Evolutionary conservation across 2,888 invertebrate genomes (phyloP).

Genomic region (Pollenia angustigena): DNA sequence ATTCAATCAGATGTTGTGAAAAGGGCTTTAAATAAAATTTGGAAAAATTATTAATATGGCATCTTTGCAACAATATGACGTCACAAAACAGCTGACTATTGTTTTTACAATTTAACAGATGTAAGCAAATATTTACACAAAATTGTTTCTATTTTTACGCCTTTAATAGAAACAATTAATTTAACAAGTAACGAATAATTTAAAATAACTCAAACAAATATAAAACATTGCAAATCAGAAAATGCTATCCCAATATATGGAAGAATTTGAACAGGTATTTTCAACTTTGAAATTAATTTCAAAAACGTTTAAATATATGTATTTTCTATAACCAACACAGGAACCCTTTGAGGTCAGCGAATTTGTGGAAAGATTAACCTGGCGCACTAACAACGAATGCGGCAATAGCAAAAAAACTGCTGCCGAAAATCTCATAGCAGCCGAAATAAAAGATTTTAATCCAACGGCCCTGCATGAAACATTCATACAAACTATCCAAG

Average conservation of each 20-base stretch:
- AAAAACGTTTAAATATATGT: too few relatives aligned
- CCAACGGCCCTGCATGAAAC: slow-evolving; percentile 95
- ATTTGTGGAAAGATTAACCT: slow-evolving; percentile 98
- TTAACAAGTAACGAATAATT: slow-evolving; percentile 20
- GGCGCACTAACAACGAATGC: slow-evolving; percentile 93
- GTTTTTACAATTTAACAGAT: slow-evolving; percentile 41
- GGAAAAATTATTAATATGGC: slow-evolving; percentile 11
- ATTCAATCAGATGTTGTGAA: too few relatives aligned
- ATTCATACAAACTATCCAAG: slow-evolving; percentile 96
- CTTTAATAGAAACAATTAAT: slow-evolving; percentile 5
- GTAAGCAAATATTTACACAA: slow-evolving; percentile 41
- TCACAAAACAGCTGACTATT: slow-evolving; percentile 67
- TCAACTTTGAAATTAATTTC: too few relatives aligned
- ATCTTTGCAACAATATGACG: slow-evolving; percentile 2
- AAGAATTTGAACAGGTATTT: slow-evolving; percentile 92
- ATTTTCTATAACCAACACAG: slow-evolving; percentile 84
- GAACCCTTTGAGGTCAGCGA: slow-evolving; percentile 98
- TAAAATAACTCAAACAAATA: not conserved
- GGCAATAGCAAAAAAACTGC: slow-evolving; percentile 84
- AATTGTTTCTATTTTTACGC: not conserved
- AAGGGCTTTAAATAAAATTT: not conserved
- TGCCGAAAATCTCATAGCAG: slow-evolving; percentile 58
- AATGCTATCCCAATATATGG: slow-evolving; percentile 87
- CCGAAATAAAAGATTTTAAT: slow-evolving; percentile 88
- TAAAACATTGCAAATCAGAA: not conserved